Evolutionary conservation across 2,113 vertebrate genomes (phyloP).

Genomic region (Sigmodon hispidus): DNA sequence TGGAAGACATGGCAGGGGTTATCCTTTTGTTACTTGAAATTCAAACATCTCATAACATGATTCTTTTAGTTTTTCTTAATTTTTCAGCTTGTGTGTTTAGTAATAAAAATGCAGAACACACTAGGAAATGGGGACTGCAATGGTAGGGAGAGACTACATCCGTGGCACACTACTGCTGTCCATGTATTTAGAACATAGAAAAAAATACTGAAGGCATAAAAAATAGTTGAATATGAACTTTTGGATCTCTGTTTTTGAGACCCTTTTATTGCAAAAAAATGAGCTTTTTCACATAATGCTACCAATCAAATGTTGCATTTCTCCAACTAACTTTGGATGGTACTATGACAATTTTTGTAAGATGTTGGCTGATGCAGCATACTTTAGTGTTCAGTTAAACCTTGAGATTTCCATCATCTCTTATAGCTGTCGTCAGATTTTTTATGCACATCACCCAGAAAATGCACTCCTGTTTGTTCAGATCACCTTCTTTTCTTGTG

Average conservation of each 20-base stretch:
- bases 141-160: too few relatives aligned
- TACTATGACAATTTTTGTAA: not conserved
- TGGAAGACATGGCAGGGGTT: not conserved
- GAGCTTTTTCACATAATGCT: not conserved
- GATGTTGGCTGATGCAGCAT: not conserved
- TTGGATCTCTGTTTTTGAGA: not conserved
- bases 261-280: not conserved
- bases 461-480: not conserved
- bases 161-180: too few relatives aligned
- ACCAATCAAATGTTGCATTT: slow-evolving; percentile 8
- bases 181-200: not conserved
- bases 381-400: slow-evolving; percentile 11
- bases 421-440: not conserved
- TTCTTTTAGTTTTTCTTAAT: not conserved
- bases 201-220: not conserved
- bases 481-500: not conserved
- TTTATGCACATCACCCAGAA: slow-evolving; percentile 14
- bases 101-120: not conserved
- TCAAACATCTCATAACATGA: not conserved
- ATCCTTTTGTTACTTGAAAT: not conserved
- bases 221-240: not conserved
- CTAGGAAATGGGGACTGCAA: not conserved
- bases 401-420: not conserved
- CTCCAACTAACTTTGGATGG: not conserved
- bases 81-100: not conserved